Evolutionary conservation across 2,113 vertebrate species (phyloP).

Genomic region (Onychostruthus taczanowskii): DNA sequence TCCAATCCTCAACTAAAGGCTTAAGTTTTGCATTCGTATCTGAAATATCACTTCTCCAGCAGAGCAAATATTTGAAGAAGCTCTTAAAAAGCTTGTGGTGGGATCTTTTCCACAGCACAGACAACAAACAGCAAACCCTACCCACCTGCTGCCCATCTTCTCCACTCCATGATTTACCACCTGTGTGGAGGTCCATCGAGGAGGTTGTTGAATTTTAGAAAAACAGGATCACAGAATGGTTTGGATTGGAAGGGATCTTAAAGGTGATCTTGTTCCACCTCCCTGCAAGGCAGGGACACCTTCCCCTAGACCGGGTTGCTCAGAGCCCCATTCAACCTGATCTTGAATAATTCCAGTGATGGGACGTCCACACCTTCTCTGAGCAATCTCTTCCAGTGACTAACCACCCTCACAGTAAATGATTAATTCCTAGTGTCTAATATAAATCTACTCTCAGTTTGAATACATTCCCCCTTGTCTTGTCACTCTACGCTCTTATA

Average conservation of each 20-base stretch:
- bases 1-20: neutral
- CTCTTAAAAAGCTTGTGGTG: neutral
- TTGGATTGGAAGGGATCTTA: neutral
- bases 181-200: accelerated
- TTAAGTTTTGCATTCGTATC: neutral
- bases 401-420: neutral
- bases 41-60: neutral
- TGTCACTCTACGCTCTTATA: neutral
- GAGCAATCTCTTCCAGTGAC: neutral
- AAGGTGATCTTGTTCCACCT: neutral
- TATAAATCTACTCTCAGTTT: neutral
- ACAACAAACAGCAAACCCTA: neutral
- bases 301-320: neutral
- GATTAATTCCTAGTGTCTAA: neutral
- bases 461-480: neutral
- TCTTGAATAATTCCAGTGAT: neutral
- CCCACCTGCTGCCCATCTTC: neutral
- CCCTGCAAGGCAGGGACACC: neutral
- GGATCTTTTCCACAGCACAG: neutral
- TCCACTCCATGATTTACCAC: neutral
- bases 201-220: neutral
- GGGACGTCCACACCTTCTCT: neutral
- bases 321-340: neutral
- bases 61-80: neutral
- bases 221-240: neutral